A percentile compares a stretch with the other conserved stretches of the same genome.
Conservation (phyloP, 2,888 invertebrate genomes). For the Azorinus chamasolen region DNA sequence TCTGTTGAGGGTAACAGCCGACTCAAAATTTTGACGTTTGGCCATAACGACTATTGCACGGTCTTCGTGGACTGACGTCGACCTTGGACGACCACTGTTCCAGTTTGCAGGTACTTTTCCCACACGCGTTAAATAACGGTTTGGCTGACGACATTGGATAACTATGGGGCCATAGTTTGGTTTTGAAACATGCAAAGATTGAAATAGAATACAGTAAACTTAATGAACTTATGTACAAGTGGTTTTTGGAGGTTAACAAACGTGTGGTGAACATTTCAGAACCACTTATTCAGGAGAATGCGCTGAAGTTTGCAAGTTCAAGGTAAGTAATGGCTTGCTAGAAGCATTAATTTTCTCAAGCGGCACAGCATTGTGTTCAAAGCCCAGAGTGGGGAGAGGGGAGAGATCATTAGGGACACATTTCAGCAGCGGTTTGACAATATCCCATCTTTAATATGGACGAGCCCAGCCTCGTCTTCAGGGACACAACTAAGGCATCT, state of each 20-base stretch:
- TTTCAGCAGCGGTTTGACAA: slow-evolving; percentile 35
- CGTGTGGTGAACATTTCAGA: slow-evolving; percentile 16
- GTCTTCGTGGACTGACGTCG: too few relatives aligned
- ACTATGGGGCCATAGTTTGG: too few relatives aligned
- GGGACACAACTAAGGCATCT: slow-evolving; percentile 30
- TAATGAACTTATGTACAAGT: slow-evolving; percentile 14
- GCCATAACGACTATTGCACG: too few relatives aligned
- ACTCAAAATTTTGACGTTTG: too few relatives aligned
- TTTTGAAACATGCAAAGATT: slow-evolving; percentile 6
- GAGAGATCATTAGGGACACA: slow-evolving; percentile 20
- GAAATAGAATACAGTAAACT: slow-evolving; percentile 19
- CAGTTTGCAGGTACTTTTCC: too few relatives aligned
- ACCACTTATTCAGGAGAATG: slow-evolving; percentile 25
- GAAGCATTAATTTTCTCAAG: slow-evolving; percentile 18
- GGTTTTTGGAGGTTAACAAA: slow-evolving; percentile 31
- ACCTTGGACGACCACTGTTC: too few relatives aligned
- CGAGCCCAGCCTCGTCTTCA: slow-evolving; percentile 58
- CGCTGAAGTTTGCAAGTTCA: slow-evolving; percentile 24
- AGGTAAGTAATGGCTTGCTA: slow-evolving; percentile 26
- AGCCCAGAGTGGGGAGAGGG: slow-evolving; percentile 23
- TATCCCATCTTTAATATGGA: slow-evolving; percentile 52
- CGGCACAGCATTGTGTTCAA: slow-evolving; percentile 31
- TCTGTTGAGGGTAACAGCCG: too few relatives aligned
- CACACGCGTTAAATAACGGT: too few relatives aligned
- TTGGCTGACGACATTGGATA: too few relatives aligned